These are phyloP conservation scores for Drosophila atripex DNA, from an alignment of 2,888 invertebrate genomes.

Conservation along the genomic window DNA sequence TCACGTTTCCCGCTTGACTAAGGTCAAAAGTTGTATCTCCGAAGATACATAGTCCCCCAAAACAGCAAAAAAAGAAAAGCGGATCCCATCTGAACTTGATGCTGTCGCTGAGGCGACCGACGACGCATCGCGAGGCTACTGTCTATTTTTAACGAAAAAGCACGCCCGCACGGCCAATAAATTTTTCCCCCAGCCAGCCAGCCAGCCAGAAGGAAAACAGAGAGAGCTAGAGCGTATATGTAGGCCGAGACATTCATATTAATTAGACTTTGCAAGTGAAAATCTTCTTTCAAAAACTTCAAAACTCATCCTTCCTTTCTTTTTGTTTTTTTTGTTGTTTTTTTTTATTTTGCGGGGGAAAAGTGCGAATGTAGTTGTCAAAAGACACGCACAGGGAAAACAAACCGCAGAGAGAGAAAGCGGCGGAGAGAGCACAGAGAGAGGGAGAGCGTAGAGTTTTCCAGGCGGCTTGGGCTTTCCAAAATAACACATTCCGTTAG, in stretches of 20 bases:
- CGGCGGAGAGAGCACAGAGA: conserved; percentile 4
- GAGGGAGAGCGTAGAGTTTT: conserved; percentile 33
- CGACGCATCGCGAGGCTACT: conserved; percentile 58
- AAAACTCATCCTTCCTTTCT: conserved; percentile 15
- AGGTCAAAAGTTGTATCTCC: conserved; percentile 68
- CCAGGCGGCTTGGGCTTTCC: conserved; percentile 62
- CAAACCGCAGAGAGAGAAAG: conserved; percentile 29
- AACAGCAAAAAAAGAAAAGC: conserved; percentile 18
- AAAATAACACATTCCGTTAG: conserved; percentile 71
- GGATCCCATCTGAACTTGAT: conserved; percentile 61
- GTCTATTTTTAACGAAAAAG: conserved; percentile 64
- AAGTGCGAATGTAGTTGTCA: conserved; percentile 40
- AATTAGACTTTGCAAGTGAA: conserved; percentile 36
- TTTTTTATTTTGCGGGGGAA: conserved; percentile 9
- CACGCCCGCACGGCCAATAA: conserved; percentile 73
- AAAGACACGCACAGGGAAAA: conserved; percentile 47
- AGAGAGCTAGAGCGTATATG: conserved; percentile 17
- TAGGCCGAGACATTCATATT: conserved; percentile 29
- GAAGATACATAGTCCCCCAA: conserved; percentile 23
- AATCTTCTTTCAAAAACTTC: conserved; percentile 31
- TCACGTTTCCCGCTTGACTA: conserved; percentile 74
- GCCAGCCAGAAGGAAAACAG: conserved; percentile 17
- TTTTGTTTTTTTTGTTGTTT: not conserved
- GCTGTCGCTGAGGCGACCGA: conserved; percentile 52
- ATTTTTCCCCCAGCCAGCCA: conserved; percentile 48